Evolutionary conservation across 2,797 vertebrate genomes (phyloP).

Genomic region (Sebastes wilsoni): DNA sequence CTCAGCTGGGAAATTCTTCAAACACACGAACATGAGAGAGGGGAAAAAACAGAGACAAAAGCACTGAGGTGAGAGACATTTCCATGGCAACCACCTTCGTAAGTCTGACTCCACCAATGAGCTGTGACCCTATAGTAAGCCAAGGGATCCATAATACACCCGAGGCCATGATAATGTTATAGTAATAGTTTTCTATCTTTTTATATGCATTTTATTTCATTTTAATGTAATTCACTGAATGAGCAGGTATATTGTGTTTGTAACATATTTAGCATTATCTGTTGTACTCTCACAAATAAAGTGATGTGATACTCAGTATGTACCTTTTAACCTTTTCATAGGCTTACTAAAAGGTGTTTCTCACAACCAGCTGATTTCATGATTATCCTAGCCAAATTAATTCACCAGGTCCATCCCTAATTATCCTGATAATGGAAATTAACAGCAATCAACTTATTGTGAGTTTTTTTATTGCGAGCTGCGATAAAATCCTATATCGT

Average conservation of each 20-base stretch:
- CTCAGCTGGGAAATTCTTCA: constrained; percentile 16
- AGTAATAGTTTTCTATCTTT: not conserved
- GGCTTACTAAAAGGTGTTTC: not conserved
- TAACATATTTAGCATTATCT: not conserved
- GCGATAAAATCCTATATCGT: too few species aligned
- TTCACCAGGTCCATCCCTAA: too few species aligned
- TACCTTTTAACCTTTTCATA: not conserved
- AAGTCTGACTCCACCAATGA: constrained; percentile 33
- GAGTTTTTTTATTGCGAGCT: too few species aligned
- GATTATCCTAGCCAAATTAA: too few species aligned
- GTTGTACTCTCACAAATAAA: not conserved
- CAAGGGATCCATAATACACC: constrained; percentile 1
- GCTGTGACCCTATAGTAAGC: constrained; percentile 30
- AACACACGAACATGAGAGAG: constrained; percentile 8
- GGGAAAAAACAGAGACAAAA: not conserved
- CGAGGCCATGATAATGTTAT: not conserved
- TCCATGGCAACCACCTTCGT: constrained; percentile 40
- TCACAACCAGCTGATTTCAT: not conserved
- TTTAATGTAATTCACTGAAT: not conserved
- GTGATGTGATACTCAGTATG: not conserved
- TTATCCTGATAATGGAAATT: too few species aligned
- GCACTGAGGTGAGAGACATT: constrained; percentile 45
- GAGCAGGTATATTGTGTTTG: not conserved
- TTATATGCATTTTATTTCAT: not conserved
- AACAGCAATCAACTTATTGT: too few species aligned